Evolutionary conservation across 1,140 invertebrate species (phyloP).

Genomic region (Trypoxylus dichotomus): DNA sequence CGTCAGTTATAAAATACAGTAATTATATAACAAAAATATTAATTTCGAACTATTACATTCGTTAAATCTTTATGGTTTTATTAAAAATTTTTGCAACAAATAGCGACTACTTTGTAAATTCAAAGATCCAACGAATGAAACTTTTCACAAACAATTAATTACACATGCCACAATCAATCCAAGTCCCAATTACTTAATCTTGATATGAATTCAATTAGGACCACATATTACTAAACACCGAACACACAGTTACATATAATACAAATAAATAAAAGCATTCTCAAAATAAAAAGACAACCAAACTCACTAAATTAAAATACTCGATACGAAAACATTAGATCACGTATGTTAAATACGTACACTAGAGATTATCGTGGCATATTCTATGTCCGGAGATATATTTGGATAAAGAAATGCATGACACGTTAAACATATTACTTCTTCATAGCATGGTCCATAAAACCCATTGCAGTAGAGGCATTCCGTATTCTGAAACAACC

Average conservation of each 20-base stretch:
- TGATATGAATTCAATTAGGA: too few relatives aligned
- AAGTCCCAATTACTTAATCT: too few relatives aligned
- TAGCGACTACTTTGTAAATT: too few relatives aligned
- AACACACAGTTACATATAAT: too few relatives aligned
- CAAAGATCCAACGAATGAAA: too few relatives aligned
- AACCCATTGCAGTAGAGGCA: conserved; percentile 76
- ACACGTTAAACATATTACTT: conserved; percentile 90
- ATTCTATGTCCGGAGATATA: conserved; percentile 65
- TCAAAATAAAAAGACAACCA: conserved; percentile 26
- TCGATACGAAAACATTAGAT: conserved; percentile 34
- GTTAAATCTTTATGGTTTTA: too few relatives aligned
- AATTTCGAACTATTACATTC: too few relatives aligned
- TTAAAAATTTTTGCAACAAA: too few relatives aligned
- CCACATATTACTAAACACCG: too few relatives aligned
- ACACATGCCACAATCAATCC: too few relatives aligned
- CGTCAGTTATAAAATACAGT: background rate
- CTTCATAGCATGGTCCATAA: conserved; percentile 88
- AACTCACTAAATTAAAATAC: conserved; percentile 34
- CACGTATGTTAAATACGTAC: conserved; percentile 54
- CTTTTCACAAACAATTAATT: too few relatives aligned
- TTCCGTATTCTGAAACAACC: conserved; percentile 34
- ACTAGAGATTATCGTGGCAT: conserved; percentile 59
- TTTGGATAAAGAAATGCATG: conserved; percentile 88
- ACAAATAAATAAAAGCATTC: conserved; percentile 14
- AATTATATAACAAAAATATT: too few relatives aligned